Percentiles rank a stretch among this genome's conserved stretches.
These are phyloP conservation scores for Gopherus evgoodei DNA, from an alignment of 2,113 vertebrate genomes.

Conservation along the genomic window DNA sequence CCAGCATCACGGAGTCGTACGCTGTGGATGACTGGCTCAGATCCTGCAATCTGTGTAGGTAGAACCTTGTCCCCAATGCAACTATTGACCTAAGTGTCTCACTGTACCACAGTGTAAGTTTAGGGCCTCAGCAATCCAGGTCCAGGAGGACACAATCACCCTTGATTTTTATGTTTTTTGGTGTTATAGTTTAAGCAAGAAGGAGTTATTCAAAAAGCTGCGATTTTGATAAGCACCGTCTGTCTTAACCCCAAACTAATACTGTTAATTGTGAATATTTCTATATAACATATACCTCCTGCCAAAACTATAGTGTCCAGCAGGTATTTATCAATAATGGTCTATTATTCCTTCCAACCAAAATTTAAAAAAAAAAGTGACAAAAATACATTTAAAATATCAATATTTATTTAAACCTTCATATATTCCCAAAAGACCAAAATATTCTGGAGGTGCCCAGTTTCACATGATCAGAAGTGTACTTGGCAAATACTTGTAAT, in stretches of 20 bases:
- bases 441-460: constrained; percentile 30
- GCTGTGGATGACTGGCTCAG: neutral
- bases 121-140: neutral
- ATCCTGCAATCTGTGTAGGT: neutral
- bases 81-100: neutral
- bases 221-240: neutral
- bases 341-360: neutral
- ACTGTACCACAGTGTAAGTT: neutral
- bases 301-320: neutral
- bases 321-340: constrained; percentile 16
- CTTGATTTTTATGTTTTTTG: constrained; percentile 1
- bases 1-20: neutral
- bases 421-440: neutral
- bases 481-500: constrained; percentile 47
- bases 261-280: neutral
- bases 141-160: neutral
- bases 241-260: neutral
- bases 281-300: neutral
- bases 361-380: neutral
- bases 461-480: constrained; percentile 31
- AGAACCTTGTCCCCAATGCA: neutral
- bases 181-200: constrained; percentile 13
- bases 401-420: constrained; percentile 13
- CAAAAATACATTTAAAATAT: constrained; percentile 14
- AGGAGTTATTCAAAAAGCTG: neutral